Conservation (phyloP, 2,797 vertebrate species). For the Acestrorhynchus altus region DNA sequence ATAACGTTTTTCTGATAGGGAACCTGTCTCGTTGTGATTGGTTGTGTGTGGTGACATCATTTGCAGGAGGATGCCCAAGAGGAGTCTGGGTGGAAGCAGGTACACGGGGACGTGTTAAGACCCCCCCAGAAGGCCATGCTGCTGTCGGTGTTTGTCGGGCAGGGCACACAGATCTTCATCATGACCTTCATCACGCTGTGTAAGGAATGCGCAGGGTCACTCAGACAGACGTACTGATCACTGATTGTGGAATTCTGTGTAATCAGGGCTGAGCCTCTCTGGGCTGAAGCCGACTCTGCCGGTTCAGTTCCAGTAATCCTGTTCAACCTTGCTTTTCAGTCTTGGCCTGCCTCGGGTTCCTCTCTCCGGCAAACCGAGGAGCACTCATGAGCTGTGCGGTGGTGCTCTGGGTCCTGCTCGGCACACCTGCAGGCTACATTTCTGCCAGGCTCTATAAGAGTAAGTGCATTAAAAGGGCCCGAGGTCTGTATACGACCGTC, state of each 20-base stretch:
- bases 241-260: no score
- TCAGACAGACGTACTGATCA: no score
- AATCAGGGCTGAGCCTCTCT: background rate
- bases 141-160: conserved; percentile 89
- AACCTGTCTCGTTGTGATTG: background rate
- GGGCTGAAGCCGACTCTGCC: no score
- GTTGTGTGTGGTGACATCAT: conserved; percentile 33
- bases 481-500: no score
- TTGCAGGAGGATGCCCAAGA: conserved; percentile 87
- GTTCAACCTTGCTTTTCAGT: conserved; percentile 73
- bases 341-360: conserved; percentile 96
- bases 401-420: conserved; percentile 89
- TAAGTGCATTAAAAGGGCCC: conserved; percentile 63
- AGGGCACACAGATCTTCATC: conserved; percentile 93
- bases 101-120: conserved; percentile 89
- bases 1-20: no score
- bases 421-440: conserved; percentile 88
- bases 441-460: conserved; percentile 91
- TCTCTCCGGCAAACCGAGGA: conserved; percentile 92
- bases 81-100: conserved; percentile 92
- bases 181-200: conserved; percentile 94
- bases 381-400: conserved; percentile 90
- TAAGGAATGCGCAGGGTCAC: no score
- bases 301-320: conserved; percentile 6
- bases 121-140: conserved; percentile 88